Conservation (phyloP, 2,888 invertebrate genomes). For the Ametastegia equiseti region DNA sequence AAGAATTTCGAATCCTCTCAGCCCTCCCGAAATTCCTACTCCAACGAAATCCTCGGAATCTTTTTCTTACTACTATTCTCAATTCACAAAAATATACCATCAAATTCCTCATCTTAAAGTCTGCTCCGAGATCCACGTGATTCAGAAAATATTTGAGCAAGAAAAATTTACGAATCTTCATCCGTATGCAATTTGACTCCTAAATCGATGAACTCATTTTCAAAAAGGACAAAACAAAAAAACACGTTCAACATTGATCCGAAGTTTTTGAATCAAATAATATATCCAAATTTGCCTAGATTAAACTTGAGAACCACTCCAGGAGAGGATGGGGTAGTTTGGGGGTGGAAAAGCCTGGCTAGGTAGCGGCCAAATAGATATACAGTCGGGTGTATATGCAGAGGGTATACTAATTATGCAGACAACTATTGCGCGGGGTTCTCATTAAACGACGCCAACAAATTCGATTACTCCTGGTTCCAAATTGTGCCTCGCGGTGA, state of each 20-base stretch:
- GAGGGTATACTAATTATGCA: slow-evolving; percentile 72
- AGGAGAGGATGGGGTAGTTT: neutral
- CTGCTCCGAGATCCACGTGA: too few relatives aligned
- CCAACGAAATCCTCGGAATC: neutral
- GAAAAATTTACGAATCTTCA: too few relatives aligned
- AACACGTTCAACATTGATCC: neutral
- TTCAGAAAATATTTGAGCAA: too few relatives aligned
- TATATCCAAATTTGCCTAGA: too few relatives aligned
- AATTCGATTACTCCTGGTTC: slow-evolving; percentile 75
- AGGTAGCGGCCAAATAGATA: slow-evolving; percentile 40
- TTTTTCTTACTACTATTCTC: neutral
- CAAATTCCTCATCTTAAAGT: neutral
- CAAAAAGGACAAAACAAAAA: neutral
- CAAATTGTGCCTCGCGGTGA: slow-evolving; percentile 71
- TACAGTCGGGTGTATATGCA: slow-evolving; percentile 35
- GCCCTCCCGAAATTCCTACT: neutral
- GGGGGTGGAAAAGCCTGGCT: neutral
- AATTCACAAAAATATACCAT: neutral
- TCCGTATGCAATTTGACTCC: neutral
- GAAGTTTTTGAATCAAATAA: neutral
- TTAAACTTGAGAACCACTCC: slow-evolving; percentile 38
- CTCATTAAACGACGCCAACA: slow-evolving; percentile 75
- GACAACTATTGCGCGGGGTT: slow-evolving; percentile 73
- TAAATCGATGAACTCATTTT: neutral
- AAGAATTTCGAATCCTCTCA: neutral